A percentile compares a stretch with the other conserved stretches of the same genome.
phyloP scores from a whole-genome alignment of 2,888 invertebrate species.

The Cordilura impudica region DNA sequence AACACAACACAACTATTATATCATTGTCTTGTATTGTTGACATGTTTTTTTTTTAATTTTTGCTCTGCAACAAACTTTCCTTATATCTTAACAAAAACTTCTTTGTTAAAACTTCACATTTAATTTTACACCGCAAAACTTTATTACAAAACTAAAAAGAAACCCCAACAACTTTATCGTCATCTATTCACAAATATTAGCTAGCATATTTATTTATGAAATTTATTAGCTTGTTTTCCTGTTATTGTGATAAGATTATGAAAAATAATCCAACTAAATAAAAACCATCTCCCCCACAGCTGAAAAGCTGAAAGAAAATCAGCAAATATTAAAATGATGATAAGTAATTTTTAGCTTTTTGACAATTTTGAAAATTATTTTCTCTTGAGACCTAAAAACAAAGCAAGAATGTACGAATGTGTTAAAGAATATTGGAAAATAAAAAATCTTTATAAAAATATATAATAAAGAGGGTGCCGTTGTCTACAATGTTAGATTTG shows the following conservation, averaged over 20 bases:
- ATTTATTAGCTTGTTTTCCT: constrained; percentile 43
- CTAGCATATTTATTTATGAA: constrained; percentile 43
- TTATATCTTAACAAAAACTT: constrained; percentile 20
- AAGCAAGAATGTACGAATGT: constrained; percentile 3
- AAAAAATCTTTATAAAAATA: no score
- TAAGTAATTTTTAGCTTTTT: constrained; percentile 56
- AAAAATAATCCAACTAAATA: constrained; percentile 41
- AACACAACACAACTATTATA: no score
- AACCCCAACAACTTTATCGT: not conserved
- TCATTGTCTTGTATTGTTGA: no score
- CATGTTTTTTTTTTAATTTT: no score
- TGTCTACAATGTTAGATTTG: constrained; percentile 12
- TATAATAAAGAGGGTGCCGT: no score
- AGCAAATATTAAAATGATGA: constrained; percentile 29
- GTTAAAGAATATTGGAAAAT: not conserved
- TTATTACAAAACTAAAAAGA: constrained; percentile 6
- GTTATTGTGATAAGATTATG: constrained; percentile 37
- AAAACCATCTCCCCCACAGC: not conserved
- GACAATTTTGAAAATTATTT: constrained; percentile 49
- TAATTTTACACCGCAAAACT: constrained; percentile 45
- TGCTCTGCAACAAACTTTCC: constrained; percentile 27
- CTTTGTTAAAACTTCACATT: constrained; percentile 40
- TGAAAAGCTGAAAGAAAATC: constrained; percentile 1
- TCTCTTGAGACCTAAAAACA: constrained; percentile 22
- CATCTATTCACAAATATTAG: constrained; percentile 34